A percentile compares a stretch with the other conserved stretches of the same genome.
Evolutionary conservation across 1,140 invertebrate species (phyloP).

Genomic region (Copidosoma floridanum): DNA sequence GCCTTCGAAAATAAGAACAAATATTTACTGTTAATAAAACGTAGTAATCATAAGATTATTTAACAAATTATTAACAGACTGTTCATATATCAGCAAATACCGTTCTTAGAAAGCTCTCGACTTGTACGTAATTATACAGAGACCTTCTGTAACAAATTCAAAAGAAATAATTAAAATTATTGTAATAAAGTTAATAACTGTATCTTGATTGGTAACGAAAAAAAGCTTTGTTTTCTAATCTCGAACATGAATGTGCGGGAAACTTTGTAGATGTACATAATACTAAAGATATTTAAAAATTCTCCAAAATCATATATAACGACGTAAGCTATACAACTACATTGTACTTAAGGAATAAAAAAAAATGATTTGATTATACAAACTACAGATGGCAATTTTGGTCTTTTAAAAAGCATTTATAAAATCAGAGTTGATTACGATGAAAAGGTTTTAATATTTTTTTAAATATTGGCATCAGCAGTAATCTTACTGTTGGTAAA

Average conservation of each 20-base stretch:
- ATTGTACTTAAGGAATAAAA: not conserved
- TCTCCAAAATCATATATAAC: not conserved
- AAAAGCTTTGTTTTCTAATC: not conserved
- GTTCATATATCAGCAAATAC: not conserved
- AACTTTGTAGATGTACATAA: no score
- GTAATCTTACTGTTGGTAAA: no score
- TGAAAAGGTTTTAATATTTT: no score
- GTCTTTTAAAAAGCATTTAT: not conserved
- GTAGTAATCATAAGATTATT: not conserved
- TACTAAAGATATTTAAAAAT: not conserved
- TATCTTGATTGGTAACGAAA: not conserved
- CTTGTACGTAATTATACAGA: not conserved
- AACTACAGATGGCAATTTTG: not conserved
- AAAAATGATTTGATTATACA: not conserved
- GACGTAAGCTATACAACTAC: not conserved
- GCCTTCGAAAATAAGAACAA: conserved; percentile 14
- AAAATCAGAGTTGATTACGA: no score
- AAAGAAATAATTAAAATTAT: not conserved
- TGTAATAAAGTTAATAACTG: not conserved
- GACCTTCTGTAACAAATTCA: not conserved
- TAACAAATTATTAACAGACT: not conserved
- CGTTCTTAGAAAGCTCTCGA: not conserved
- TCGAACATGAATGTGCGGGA: not conserved
- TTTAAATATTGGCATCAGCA: no score
- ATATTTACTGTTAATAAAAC: no score